Evolutionary conservation across 2,888 invertebrate species (phyloP), one percentile per base, ranked within the genome.

Genomic region (Altica lythri): DNA sequence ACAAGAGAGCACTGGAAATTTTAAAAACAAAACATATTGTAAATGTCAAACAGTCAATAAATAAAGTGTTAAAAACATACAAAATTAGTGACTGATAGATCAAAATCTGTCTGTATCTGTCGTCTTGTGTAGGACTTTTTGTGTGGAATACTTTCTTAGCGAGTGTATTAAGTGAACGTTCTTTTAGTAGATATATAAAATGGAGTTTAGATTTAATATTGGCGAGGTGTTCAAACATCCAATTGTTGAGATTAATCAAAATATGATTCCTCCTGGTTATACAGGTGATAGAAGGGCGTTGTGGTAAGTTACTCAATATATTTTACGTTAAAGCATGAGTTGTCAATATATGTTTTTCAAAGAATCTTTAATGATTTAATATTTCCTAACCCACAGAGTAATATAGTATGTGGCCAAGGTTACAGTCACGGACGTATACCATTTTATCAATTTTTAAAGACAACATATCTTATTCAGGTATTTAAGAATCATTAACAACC

Each of bases 141-240:
- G 30, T 10, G 19, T 38, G n/a, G n/a, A n/a, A n/a, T n/a, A n/a
- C 19, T 38, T 40, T 19, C 5, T 6, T 40, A 22, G 13, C 12
- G 38, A 19, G n/a, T n/a, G n/a, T n/a, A 12, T 22, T 34, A 49
- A 25, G 13, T 47, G 19, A 13, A 29, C 30, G 17, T 44, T 43
- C 22, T 37, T 49, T 40, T n/a, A 19, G 17, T 38, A 38, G 22
- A 22, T 19, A 17, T n/a, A 9, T 35, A 54, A 53, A 72, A 82
- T 80, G 78, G 82, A 82, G 64, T 82, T 82, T 72, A 77, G 79
- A 61, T 82, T 82, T 69, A 75, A 80, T 68, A 72, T 82, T 46
- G 78, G 75, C 62, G 79, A 80, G 42, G 69, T 81, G 35, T 80
- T 82, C 68, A 76, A 76, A 50, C 71, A 77, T 51, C 76, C 79